These are phyloP conservation scores for Hirtodrosophila histrioides DNA, from an alignment of 2,888 invertebrate species.

Conservation along the genomic window DNA sequence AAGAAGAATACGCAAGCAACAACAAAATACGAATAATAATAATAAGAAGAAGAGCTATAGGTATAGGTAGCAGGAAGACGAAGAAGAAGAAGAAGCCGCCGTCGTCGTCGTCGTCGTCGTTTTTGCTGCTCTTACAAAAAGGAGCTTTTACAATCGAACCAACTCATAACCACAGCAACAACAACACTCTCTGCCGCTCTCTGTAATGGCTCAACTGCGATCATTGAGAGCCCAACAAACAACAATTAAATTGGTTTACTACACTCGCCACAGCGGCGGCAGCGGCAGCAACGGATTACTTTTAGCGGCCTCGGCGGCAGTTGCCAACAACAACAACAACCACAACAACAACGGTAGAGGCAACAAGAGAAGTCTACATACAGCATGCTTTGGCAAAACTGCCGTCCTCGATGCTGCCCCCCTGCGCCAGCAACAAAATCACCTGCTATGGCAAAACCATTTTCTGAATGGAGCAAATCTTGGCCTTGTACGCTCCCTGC, in stretches of 20 bases:
- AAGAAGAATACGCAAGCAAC: too few species aligned
- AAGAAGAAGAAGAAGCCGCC: background rate
- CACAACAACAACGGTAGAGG: conserved; percentile 31
- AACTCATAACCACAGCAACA: too few species aligned
- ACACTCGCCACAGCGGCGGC: conserved; percentile 64
- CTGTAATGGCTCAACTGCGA: conserved; percentile 85
- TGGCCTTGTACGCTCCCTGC: conserved; percentile 39
- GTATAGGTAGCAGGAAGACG: background rate
- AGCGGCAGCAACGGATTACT: conserved; percentile 34
- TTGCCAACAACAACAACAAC: conserved; percentile 9
- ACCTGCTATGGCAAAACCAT: conserved; percentile 26
- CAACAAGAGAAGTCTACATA: conserved; percentile 15
- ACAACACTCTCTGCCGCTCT: conserved; percentile 7
- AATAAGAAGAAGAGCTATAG: too few species aligned
- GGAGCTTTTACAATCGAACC: too few species aligned
- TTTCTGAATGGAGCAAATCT: conserved; percentile 1
- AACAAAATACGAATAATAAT: too few species aligned
- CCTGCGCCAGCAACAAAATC: conserved; percentile 13
- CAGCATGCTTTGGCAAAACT: background rate
- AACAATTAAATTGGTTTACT: conserved; percentile 79
- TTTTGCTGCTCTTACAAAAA: too few species aligned
- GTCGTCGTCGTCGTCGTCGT: too few species aligned
- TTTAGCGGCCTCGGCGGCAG: conserved; percentile 30
- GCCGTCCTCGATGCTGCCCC: background rate
- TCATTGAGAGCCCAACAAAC: conserved; percentile 82